Conservation (phyloP, 2,888 invertebrate species). For the Standfussiana lucernea region DNA sequence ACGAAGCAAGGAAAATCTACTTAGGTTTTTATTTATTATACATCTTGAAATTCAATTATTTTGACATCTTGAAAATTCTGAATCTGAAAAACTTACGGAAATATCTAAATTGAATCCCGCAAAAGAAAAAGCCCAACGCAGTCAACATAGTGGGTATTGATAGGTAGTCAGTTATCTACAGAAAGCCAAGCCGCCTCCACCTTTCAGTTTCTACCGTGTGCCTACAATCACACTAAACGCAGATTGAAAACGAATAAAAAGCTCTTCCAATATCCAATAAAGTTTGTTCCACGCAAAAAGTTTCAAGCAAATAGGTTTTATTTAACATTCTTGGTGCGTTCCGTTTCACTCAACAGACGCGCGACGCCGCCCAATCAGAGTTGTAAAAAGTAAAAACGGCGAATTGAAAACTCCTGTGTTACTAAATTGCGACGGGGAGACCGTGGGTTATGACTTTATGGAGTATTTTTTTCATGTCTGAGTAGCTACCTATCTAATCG, state of each 20-base stretch:
- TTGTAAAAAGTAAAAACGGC: slow-evolving; percentile 66
- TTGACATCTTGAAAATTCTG: not conserved
- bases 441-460: slow-evolving; percentile 10
- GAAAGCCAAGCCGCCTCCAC: slow-evolving; percentile 23
- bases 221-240: slow-evolving; percentile 69
- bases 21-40: not conserved
- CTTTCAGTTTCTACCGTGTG: slow-evolving; percentile 38
- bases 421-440: slow-evolving; percentile 30
- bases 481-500: not conserved
- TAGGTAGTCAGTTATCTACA: not conserved
- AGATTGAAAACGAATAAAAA: slow-evolving; percentile 77
- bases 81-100: not conserved
- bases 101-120: not conserved
- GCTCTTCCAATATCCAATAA: slow-evolving; percentile 75
- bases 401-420: slow-evolving; percentile 63
- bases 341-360: slow-evolving; percentile 68
- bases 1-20: too few species aligned
- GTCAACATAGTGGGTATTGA: not conserved
- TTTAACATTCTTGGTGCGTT: slow-evolving; percentile 80
- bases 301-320: slow-evolving; percentile 69
- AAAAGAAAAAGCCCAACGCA: not conserved
- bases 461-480: not conserved
- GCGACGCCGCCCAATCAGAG: slow-evolving; percentile 77
- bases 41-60: not conserved
- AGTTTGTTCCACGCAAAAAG: slow-evolving; percentile 64